These are phyloP conservation scores for Zoanthus solanderi DNA, from an alignment of 92 coral and sea anemone genomes.

Conservation along the genomic window DNA sequence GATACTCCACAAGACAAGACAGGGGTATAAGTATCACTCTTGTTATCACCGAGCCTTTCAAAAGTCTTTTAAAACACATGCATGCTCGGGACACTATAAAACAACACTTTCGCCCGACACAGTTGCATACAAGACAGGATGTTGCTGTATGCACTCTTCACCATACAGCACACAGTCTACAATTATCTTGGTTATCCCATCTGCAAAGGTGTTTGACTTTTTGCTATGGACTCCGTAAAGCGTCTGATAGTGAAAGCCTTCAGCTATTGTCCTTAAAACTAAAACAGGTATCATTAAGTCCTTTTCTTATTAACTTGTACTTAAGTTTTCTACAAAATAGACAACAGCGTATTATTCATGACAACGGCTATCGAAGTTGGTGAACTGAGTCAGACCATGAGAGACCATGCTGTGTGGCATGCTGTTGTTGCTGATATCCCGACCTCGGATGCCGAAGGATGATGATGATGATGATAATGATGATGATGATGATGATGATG, in stretches of 20 bases:
- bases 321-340: slow-evolving; percentile 38
- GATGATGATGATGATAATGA: no score
- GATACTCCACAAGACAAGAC: slow-evolving; percentile 36
- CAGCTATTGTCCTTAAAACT: slow-evolving; percentile 50
- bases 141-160: slow-evolving; percentile 58
- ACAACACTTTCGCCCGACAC: slow-evolving; percentile 46
- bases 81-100: slow-evolving; percentile 42
- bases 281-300: slow-evolving; percentile 45
- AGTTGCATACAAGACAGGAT: slow-evolving; percentile 68
- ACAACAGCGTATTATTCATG: slow-evolving; percentile 31
- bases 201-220: slow-evolving; percentile 39
- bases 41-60: no score
- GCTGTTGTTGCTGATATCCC: no score
- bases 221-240: slow-evolving; percentile 72
- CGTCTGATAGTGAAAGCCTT: slow-evolving; percentile 59
- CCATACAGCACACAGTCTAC: slow-evolving; percentile 58
- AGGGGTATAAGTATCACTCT: slow-evolving; percentile 12
- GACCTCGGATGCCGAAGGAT: no score
- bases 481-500: no score
- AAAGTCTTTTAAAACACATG: not conserved
- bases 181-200: slow-evolving; percentile 33
- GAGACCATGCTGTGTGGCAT: no score
- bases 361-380: no score
- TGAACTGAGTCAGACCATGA: no score
- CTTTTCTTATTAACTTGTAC: slow-evolving; percentile 58